Evolutionary conservation across 1,140 invertebrate genomes (phyloP).

Genomic region (Gryllus bimaculatus): DNA sequence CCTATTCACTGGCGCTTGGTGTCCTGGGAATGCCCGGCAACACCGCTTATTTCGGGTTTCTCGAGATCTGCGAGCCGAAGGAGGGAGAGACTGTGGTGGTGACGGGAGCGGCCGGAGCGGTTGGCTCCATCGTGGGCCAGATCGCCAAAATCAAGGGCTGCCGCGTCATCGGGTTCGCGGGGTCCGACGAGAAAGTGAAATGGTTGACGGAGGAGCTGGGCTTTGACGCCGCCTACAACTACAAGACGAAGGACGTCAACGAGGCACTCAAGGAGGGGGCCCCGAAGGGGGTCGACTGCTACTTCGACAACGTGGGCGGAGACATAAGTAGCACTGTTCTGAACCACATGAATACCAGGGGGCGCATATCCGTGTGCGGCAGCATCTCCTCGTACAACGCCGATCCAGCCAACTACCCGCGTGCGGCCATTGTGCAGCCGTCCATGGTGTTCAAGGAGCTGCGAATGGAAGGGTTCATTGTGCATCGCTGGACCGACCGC

Average conservation of each 20-base stretch:
- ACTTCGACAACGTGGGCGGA: conserved; percentile 67
- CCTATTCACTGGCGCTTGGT: conserved; percentile 33
- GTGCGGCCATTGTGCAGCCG: conserved; percentile 41
- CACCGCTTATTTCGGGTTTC: conserved; percentile 62
- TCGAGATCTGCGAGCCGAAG: conserved; percentile 57
- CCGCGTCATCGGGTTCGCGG: conserved; percentile 59
- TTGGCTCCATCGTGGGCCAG: conserved; percentile 61
- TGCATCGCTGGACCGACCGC: conserved; percentile 38
- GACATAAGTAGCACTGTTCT: conserved; percentile 50
- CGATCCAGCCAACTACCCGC: conserved; percentile 29
- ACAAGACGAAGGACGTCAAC: conserved; percentile 49
- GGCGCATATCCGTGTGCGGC: conserved; percentile 53
- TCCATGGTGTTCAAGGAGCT: conserved; percentile 42
- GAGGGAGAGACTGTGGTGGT: conserved; percentile 57
- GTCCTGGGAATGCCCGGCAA: conserved; percentile 41
- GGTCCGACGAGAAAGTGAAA: conserved; percentile 55
- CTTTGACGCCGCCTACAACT: conserved; percentile 61
- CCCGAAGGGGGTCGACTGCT: conserved; percentile 59
- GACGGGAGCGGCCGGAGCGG: conserved; percentile 52
- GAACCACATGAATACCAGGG: conserved; percentile 49
- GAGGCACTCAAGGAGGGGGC: conserved; percentile 47
- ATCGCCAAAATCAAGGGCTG: conserved; percentile 60
- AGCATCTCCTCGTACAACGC: conserved; percentile 51
- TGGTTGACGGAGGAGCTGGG: conserved; percentile 54
- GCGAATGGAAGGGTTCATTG: conserved; percentile 50